Evolutionary conservation across 2,797 vertebrate genomes (phyloP).

Genomic region (Tragopan temminckii): DNA sequence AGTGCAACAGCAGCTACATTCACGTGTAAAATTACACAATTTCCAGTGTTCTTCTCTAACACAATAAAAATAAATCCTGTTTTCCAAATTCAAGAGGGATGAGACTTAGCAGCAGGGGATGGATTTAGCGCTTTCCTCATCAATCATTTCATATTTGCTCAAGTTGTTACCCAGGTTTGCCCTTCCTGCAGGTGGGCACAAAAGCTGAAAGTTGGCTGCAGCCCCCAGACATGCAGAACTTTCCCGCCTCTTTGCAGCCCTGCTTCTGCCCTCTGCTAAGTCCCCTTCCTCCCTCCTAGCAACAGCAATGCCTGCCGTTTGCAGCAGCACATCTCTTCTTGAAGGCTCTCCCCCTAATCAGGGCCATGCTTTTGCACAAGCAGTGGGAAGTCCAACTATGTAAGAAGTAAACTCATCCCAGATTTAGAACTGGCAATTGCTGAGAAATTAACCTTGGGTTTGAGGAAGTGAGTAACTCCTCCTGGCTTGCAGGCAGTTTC

Average conservation of each 20-base stretch:
- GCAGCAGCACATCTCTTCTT: background rate
- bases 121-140: background rate
- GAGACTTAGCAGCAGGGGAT: background rate
- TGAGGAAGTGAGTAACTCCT: slow-evolving; percentile 66
- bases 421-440: background rate
- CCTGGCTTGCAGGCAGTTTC: slow-evolving; percentile 18
- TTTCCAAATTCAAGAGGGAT: background rate
- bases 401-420: background rate
- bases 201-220: background rate
- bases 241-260: background rate
- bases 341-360: background rate
- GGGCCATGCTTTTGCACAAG: background rate
- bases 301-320: background rate
- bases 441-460: slow-evolving; percentile 30
- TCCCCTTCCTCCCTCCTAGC: background rate
- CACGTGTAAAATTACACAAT: background rate
- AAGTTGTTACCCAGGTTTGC: background rate
- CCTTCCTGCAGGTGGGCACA: background rate
- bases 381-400: slow-evolving; percentile 42
- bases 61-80: background rate
- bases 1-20: background rate
- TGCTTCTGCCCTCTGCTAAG: background rate
- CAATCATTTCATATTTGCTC: background rate
- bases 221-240: background rate
- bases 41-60: background rate